Conservation (phyloP, 2,113 vertebrate species). For the Danionella cerebrum region DNA sequence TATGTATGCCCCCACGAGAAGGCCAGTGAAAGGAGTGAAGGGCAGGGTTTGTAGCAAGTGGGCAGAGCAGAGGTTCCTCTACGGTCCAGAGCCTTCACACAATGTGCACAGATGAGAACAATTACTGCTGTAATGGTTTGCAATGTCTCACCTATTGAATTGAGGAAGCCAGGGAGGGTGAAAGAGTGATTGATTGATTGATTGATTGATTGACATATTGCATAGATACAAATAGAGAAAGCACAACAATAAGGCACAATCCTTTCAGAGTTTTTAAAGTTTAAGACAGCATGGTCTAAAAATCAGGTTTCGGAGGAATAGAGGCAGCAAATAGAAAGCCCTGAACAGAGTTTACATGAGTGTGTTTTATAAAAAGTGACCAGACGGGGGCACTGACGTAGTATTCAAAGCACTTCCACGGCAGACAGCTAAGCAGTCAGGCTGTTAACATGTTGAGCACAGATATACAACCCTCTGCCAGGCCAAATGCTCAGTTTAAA, state of each 20-base stretch:
- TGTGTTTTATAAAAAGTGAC: slow-evolving; percentile 22
- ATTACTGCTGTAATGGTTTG: background rate
- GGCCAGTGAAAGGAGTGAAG: slow-evolving; percentile 47
- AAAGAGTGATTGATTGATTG: background rate
- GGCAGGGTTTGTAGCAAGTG: slow-evolving; percentile 39
- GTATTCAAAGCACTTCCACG: slow-evolving; percentile 46
- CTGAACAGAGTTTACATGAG: slow-evolving; percentile 34
- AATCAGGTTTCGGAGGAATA: no score
- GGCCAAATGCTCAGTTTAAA: slow-evolving; percentile 7
- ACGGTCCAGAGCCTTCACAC: slow-evolving; percentile 62
- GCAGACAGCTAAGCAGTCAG: slow-evolving; percentile 22
- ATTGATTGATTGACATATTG: background rate
- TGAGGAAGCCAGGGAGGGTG: background rate
- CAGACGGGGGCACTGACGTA: slow-evolving; percentile 71
- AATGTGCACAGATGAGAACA: slow-evolving; percentile 42
- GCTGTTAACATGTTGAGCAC: slow-evolving; percentile 11
- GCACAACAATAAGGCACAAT: background rate
- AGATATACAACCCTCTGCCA: slow-evolving; percentile 1
- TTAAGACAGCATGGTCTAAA: background rate
- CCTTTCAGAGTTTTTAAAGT: slow-evolving; percentile 23
- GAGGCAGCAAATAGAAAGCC: no score
- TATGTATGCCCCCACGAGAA: slow-evolving; percentile 22
- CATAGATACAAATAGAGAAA: background rate
- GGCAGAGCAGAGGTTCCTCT: slow-evolving; percentile 52
- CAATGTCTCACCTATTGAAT: background rate